Base-by-base conservation (phyloP, 1,140 invertebrate genomes). In the Kradibia gibbosae region DNA sequence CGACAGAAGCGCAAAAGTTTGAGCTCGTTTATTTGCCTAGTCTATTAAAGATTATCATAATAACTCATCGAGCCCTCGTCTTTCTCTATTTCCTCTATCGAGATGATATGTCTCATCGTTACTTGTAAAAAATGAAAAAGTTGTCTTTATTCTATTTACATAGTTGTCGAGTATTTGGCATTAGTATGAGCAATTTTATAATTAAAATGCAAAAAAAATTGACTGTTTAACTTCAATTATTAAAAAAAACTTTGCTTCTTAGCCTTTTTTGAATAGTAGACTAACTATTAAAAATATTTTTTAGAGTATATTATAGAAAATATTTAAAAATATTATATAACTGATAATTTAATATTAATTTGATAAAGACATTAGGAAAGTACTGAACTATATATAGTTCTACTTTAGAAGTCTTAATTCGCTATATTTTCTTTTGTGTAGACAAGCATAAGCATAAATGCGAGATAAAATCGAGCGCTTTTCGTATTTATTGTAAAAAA, bases 41-140 rank as follows among this genome's bases (percentile, higher is more conserved):
- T 76, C 48, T 72, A 81, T 81, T 81, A 62, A 75, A 81, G 79
- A 80, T 42, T 45, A 65, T 48, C 67, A 28, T 42, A n/a, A 28
- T 25, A 25, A n/a, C 53, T 55, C 42, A 5, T 57, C 48, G 17
- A 20, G 3, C 31, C 34, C 20, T 25, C 48, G 25, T 71, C 48
- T 36, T 57, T 22, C 62, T 22, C 8, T 48, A 31, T 78, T 48
- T 31, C 22, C 62, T 50, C 76, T 7, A 13, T 25, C 8, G 20
- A 11, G 15, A 62, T 62, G 20, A 36, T 45, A 62, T 15, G 13
- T 50, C 28, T 36, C 34, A 20, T 45, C 45, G 36, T 31, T 22
- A 31, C 50, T 20, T 25, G 25, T 28, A 13, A 50, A n/a, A 70
- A 75, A 81, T 75, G 57, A 50, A 81, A 75, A 0, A 50, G 36